Conservation (phyloP, 2,113 vertebrate genomes). For the Noctilio leporinus region DNA sequence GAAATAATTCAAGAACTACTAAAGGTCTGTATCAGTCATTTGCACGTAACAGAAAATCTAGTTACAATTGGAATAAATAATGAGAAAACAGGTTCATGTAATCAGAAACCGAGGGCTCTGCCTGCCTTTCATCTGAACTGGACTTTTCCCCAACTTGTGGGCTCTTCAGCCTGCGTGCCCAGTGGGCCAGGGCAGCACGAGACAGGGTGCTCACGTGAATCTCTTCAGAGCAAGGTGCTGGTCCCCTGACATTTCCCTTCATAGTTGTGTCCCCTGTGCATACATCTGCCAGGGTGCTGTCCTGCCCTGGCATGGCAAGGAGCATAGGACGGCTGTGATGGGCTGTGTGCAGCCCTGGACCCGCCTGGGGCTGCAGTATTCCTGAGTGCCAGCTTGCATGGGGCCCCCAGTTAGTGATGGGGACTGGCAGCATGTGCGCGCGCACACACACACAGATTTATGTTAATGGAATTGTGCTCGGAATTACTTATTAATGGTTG, state of each 20-base stretch:
- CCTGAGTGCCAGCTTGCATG: accelerated
- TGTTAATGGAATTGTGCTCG: neutral
- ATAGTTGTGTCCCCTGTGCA: neutral
- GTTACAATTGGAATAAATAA: neutral
- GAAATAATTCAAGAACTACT: neutral
- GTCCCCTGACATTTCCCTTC: neutral
- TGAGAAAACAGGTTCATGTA: neutral
- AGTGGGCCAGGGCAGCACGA: accelerated
- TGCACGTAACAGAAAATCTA: neutral
- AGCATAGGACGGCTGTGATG: neutral
- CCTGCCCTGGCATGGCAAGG: accelerated
- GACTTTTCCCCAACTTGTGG: neutral
- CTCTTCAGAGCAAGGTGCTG: neutral
- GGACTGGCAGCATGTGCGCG: neutral
- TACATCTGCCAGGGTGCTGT: neutral
- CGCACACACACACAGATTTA: neutral
- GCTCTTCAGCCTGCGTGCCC: neutral
- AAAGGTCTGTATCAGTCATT: no score
- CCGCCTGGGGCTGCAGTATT: accelerated
- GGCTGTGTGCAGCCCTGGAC: neutral
- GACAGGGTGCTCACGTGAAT: neutral
- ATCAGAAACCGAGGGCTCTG: neutral
- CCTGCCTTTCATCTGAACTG: neutral
- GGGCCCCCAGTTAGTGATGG: neutral
- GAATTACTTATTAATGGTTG: neutral